Evolutionary conservation across 2,113 vertebrate species (phyloP), one percentile per base, ranked within the genome.

Genomic region (Poeciliopsis turrubarensis): DNA sequence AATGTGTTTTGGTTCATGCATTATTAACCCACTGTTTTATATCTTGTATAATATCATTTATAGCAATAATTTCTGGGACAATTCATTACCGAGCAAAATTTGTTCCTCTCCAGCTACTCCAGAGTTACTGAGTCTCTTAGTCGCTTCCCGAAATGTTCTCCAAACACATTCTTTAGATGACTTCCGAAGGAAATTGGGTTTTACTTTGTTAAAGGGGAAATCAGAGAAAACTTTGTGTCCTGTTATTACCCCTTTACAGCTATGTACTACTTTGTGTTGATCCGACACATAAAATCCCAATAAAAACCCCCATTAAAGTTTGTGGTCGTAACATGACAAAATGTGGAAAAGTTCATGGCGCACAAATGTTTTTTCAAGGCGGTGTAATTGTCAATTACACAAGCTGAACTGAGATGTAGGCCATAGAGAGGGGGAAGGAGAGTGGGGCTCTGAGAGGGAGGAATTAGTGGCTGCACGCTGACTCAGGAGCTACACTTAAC

Each of bases 401-500:
- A 47, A 73, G 77, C 72, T n/a, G 51, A 32, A 8, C 60, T 51
- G 39, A 77, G 65, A 62, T 60, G 77, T 34, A 0, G 77, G 71
- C 31, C 44, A 8, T 60, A 41, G 62, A 67, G 30, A 41, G 4
- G 30, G 51, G 60, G 26, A 51, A 76, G 71, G 32, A 71, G 85
- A 11, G 34, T 3, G 34, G 34, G 10, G 34, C 34, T 37, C 34
- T 12, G 34, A 12, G 34, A 37, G 41, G 71, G 75, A 75, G 80
- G 86, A 86, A 91, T 91, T 86, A 90, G 84, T 83, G 78, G 87
- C 84, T 84, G 78, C 61, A 32, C 64, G 86, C 86, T 88, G 89
- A 91, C 79, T 91, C 87, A 90, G 87, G 82, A 87, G 82, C 85
- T 81, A 41, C 74, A 77, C 79, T 86, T 57, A 82, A 91, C 89